phyloP scores from a whole-genome alignment of 1,140 invertebrate species.

The Lepidurus apus region DNA sequence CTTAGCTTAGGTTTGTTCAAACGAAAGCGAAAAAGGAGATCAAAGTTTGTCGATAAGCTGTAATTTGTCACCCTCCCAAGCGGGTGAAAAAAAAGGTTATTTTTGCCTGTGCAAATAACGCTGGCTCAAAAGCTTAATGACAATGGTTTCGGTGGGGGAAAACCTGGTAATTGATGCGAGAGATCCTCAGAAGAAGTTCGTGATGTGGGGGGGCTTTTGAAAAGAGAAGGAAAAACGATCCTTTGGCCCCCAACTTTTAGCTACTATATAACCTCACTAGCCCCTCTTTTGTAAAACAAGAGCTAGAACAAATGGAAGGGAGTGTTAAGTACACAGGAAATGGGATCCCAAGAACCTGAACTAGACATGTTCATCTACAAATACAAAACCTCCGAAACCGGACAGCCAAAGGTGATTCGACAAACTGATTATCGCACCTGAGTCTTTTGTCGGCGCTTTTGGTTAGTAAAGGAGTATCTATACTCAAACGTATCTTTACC shows the following conservation, averaged over 20 bases:
- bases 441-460: not conserved
- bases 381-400: not conserved
- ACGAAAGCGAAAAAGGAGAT: not conserved
- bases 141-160: not conserved
- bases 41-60: not conserved
- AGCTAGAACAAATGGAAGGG: constrained; percentile 18
- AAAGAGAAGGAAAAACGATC: not conserved
- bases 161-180: not conserved
- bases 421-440: not conserved
- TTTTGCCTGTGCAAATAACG: not conserved
- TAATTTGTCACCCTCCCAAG: not conserved
- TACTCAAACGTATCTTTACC: no score
- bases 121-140: not conserved
- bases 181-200: not conserved
- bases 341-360: constrained; percentile 10
- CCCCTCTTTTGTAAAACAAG: constrained; percentile 21
- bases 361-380: constrained; percentile 13
- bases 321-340: constrained; percentile 22
- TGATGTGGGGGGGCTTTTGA: not conserved
- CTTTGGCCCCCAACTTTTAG: not conserved
- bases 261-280: not conserved
- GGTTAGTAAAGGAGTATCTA: not conserved
- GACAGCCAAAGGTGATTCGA: not conserved
- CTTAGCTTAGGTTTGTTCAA: no score
- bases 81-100: not conserved